phyloP scores from a whole-genome alignment of 2,888 invertebrate genomes.

The Ophioninae sp. region DNA sequence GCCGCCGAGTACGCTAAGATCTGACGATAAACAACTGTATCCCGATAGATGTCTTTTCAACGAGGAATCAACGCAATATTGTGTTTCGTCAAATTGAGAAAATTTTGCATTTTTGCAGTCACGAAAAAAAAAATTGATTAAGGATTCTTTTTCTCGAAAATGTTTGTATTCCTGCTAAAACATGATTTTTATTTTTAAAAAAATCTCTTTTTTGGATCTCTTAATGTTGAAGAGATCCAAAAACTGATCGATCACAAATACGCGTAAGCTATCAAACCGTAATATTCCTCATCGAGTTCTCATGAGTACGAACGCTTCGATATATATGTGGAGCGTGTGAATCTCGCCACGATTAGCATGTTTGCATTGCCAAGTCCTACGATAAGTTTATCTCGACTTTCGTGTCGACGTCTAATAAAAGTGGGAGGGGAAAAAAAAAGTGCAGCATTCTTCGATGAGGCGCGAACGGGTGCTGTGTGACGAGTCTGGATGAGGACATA shows the following conservation, averaged over 20 bases:
- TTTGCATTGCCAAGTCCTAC: constrained; percentile 50
- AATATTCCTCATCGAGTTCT: constrained; percentile 14
- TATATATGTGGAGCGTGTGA: constrained; percentile 58
- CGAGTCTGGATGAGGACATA: constrained; percentile 7
- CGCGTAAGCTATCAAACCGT: neutral
- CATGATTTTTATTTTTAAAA: too few relatives aligned
- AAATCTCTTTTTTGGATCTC: neutral
- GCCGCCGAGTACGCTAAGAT: constrained; percentile 68
- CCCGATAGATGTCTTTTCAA: constrained; percentile 41
- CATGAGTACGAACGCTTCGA: neutral
- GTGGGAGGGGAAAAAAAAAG: constrained; percentile 6
- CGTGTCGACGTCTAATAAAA: constrained; percentile 22
- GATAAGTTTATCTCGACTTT: constrained; percentile 51
- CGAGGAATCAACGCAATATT: constrained; percentile 8
- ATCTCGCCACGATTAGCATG: constrained; percentile 53
- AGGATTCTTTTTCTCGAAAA: too few relatives aligned
- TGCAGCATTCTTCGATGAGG: constrained; percentile 16
- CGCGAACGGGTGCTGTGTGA: neutral
- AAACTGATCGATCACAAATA: neutral
- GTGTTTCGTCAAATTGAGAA: neutral
- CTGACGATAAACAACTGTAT: constrained; percentile 63
- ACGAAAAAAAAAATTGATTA: too few relatives aligned
- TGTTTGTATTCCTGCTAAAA: too few relatives aligned
- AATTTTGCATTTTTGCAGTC: too few relatives aligned
- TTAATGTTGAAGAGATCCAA: neutral